Base-by-base conservation (phyloP, 2,113 vertebrate genomes). In the Trinectes maculatus region DNA sequence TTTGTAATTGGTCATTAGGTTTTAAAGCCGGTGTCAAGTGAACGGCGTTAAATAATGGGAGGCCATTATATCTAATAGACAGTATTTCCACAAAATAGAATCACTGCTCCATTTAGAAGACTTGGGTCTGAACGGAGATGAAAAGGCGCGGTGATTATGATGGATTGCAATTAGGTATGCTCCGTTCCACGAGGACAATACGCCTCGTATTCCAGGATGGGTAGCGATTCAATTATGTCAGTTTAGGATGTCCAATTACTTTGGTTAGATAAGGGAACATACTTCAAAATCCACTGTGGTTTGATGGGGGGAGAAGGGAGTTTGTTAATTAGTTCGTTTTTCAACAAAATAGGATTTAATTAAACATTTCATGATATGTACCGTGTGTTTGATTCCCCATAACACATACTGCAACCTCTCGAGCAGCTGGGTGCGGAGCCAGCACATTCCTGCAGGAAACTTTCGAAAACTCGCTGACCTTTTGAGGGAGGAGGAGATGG, bases 251-350 rank as follows among this genome's bases (percentile, higher is more conserved):
- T 67, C 77, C 75, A 85, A 87, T 89, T 90, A 82, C 67, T 62
- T 68, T 3, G 40, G 62, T 13, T 61, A 86, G 89, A 91, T 91
- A 88, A 89, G 78, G 49, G 28, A 53, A 71, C 77, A 73, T 76
- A 68, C 77, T 83, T 85, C 69, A 15, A 70, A 79, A 85, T 80
- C 68, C 64, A 48, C 19, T 24, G 71, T 75, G 69, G 75, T 77
- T 79, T 71, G 74, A 80, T 66, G 44, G 71, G 36, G 39, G 10
- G 6, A 9, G n/a, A 31, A 49, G 51, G 40, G 82, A 84, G 79
- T 85, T 80, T 85, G 83, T 74, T 89, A 89, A 91, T 91, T 83
- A 76, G 71, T 86, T 88, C 78, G 81, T 89, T 87, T 83, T 87
- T 84, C 71, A 39, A 77, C 69, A 78, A 85, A 88, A 88, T 43